These are phyloP conservation scores for Thereva unica DNA, from an alignment of 2,888 invertebrate species.

Conservation along the genomic window DNA sequence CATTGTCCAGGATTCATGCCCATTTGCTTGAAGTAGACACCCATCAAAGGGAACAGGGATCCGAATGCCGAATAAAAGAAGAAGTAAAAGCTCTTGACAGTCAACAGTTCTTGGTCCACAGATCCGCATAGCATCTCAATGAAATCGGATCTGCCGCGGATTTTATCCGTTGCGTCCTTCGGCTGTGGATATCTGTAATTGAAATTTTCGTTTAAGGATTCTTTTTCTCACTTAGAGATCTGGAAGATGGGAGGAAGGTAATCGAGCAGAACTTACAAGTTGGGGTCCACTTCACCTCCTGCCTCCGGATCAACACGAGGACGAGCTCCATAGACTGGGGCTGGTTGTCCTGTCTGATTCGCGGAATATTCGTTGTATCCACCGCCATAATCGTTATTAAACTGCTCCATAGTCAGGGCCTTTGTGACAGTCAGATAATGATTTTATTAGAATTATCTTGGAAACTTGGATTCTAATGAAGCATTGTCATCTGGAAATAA, in stretches of 20 bases:
- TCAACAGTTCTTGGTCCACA: conserved; percentile 87
- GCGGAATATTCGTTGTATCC: conserved; percentile 19
- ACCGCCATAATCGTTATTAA: conserved; percentile 17
- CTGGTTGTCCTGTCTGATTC: neutral
- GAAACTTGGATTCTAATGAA: neutral
- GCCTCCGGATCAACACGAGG: conserved; percentile 84
- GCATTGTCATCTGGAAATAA: conserved; percentile 15
- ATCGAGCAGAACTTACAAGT: conserved; percentile 61
- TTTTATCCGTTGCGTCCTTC: conserved; percentile 87
- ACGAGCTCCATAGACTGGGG: conserved; percentile 57
- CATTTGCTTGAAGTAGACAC: conserved; percentile 99
- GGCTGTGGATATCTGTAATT: conserved; percentile 75
- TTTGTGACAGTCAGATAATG: neutral
- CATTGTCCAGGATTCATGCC: conserved; percentile 98
- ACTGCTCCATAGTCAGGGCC: conserved; percentile 19
- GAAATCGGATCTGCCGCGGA: conserved; percentile 82
- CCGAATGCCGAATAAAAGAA: conserved; percentile 99
- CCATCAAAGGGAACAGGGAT: conserved; percentile 96
- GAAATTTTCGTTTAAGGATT: neutral
- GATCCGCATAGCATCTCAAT: conserved; percentile 81
- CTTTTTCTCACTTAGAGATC: neutral
- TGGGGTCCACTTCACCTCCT: conserved; percentile 82
- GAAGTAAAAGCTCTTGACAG: conserved; percentile 97
- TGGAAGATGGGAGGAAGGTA: neutral
- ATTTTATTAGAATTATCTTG: neutral